phyloP scores from a whole-genome alignment of 2,888 invertebrate genomes.

The Parthenolecanium corni region DNA sequence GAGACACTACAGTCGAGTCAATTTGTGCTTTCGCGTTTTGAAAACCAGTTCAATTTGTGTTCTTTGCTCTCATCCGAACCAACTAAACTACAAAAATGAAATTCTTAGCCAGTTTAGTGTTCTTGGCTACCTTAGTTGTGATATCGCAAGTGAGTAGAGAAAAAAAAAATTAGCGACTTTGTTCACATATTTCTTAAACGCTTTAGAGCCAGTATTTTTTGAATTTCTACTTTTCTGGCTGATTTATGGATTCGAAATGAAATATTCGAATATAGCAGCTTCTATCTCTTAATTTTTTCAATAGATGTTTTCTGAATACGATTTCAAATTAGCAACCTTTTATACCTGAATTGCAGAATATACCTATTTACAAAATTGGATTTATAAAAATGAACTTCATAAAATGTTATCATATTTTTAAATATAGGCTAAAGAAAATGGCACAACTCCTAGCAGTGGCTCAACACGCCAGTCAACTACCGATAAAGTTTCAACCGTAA shows the following conservation, averaged over 20 bases:
- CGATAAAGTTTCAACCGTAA: too few species aligned
- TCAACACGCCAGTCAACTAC: neutral
- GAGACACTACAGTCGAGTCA: neutral
- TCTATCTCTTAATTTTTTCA: too few species aligned
- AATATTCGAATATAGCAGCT: too few species aligned
- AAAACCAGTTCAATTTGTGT: neutral
- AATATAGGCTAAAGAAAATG: slow-evolving; percentile 14
- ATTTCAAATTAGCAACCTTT: neutral
- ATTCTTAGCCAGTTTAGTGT: neutral
- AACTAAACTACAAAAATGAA: slow-evolving; percentile 3
- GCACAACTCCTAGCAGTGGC: slow-evolving; percentile 4
- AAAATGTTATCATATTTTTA: slow-evolving; percentile 1
- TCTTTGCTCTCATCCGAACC: neutral
- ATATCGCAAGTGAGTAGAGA: slow-evolving; percentile 10
- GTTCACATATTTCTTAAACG: neutral
- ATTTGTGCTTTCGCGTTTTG: neutral
- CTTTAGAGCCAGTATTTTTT: neutral
- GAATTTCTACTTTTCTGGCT: neutral
- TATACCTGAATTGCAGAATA: slow-evolving; percentile 1
- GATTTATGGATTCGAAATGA: neutral
- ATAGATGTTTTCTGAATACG: neutral
- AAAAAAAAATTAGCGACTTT: too few species aligned
- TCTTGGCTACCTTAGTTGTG: slow-evolving; percentile 2
- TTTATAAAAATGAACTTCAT: neutral
- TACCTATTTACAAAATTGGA: neutral